Evolutionary conservation across 1,140 invertebrate genomes (phyloP).

Genomic region (Thaumatotibia leucotreta): DNA sequence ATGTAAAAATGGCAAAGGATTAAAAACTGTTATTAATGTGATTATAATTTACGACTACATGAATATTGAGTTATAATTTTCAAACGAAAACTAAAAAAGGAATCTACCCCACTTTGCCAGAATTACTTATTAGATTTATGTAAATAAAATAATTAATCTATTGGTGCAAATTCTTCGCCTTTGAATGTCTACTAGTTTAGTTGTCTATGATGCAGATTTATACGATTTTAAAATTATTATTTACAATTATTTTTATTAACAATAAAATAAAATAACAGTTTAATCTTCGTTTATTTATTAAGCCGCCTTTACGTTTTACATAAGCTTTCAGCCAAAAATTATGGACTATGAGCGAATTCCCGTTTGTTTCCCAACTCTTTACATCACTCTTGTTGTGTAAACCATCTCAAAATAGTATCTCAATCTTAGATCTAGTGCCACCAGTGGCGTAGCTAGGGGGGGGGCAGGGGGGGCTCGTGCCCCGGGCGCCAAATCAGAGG

Average conservation of each 20-base stretch:
- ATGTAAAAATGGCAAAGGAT: too few relatives aligned
- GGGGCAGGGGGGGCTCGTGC: too few relatives aligned
- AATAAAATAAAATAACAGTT: neutral
- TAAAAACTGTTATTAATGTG: too few relatives aligned
- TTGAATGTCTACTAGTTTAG: neutral
- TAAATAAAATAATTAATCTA: too few relatives aligned
- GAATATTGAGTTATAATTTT: too few relatives aligned
- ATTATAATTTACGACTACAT: too few relatives aligned
- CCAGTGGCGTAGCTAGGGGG: too few relatives aligned
- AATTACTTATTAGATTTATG: too few relatives aligned
- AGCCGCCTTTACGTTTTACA: conserved; percentile 29
- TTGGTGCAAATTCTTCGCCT: neutral
- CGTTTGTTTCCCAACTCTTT: conserved; percentile 15
- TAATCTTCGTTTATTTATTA: conserved; percentile 27
- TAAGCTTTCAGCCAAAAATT: conserved; percentile 26
- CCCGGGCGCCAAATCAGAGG: too few relatives aligned
- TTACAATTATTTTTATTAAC: conserved; percentile 9
- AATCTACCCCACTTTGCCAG: too few relatives aligned
- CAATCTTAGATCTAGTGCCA: conserved; percentile 25
- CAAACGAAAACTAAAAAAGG: too few relatives aligned
- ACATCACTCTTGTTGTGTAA: conserved; percentile 33
- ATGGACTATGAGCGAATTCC: conserved; percentile 12
- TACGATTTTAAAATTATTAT: neutral
- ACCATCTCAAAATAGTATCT: conserved; percentile 54
- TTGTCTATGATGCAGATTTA: neutral